phyloP scores from a whole-genome alignment of 1,140 invertebrate genomes.

The Heliothis subflexa region DNA sequence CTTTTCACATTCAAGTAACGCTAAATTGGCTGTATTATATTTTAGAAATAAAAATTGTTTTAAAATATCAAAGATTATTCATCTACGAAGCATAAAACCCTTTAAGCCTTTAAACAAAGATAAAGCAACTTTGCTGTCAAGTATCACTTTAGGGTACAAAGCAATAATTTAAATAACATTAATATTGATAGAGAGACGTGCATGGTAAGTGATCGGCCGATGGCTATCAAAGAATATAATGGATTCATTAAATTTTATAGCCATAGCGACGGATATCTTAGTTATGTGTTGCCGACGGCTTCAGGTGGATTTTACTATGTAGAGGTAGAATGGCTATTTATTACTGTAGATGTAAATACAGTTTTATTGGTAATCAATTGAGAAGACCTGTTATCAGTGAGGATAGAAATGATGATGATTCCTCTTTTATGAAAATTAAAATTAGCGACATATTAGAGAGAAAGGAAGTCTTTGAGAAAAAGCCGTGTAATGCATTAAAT shows the following conservation, averaged over 20 bases:
- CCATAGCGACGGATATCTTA: not conserved
- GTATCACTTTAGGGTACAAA: not conserved
- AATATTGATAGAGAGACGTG: slow-evolving; percentile 12
- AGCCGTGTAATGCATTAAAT: no score
- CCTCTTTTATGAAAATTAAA: no score
- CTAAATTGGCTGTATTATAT: no score
- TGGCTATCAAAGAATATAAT: slow-evolving; percentile 11
- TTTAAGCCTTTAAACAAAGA: not conserved
- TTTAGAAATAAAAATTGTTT: no score
- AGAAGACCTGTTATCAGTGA: no score
- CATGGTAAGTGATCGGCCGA: not conserved
- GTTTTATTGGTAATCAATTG: no score
- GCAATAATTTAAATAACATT: slow-evolving; percentile 19
- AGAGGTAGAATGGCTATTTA: not conserved
- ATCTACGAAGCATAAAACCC: not conserved
- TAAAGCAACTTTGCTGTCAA: not conserved
- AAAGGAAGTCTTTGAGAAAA: no score
- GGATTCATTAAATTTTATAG: slow-evolving; percentile 6
- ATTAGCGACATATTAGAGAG: no score
- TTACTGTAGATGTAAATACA: not conserved
- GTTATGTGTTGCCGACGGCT: not conserved
- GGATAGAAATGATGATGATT: no score
- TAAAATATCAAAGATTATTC: not conserved
- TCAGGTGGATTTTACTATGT: not conserved
- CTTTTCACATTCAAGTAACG: no score